Evolutionary conservation across 2,113 vertebrate genomes (phyloP).

Genomic region (Dipodomys ordii): DNA sequence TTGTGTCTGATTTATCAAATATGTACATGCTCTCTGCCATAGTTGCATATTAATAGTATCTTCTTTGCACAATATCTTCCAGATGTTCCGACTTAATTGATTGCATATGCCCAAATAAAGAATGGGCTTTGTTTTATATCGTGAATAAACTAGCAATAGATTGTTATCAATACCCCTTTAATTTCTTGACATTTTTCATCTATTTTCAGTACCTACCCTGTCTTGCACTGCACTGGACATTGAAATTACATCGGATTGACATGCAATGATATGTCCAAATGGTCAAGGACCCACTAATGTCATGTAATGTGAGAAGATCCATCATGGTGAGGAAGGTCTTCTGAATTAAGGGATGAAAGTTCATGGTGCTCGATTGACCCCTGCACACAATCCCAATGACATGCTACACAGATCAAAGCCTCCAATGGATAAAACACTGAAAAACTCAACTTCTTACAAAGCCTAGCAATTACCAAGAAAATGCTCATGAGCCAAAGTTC

Average conservation of each 20-base stretch:
- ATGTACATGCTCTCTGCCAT: not conserved
- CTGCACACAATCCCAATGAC: not conserved
- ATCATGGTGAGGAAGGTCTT: not conserved
- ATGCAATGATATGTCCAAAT: not conserved
- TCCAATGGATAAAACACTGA: not conserved
- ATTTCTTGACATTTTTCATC: not conserved
- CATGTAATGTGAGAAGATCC: not conserved
- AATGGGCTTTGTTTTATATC: not conserved
- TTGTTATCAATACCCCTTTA: not conserved
- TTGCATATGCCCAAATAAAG: slow-evolving; percentile 41
- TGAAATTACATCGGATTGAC: not conserved
- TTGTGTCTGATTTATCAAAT: not conserved
- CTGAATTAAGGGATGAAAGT: not conserved
- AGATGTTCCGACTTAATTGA: not conserved
- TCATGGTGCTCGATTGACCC: not conserved
- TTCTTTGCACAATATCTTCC: not conserved
- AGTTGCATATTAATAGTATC: not conserved
- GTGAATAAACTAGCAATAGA: slow-evolving; percentile 5
- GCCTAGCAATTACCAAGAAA: not conserved
- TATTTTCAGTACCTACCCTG: not conserved
- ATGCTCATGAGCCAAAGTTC: not conserved
- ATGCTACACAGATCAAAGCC: not conserved
- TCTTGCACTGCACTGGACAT: not conserved
- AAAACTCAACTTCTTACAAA: not conserved
- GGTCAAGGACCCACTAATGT: not conserved